Conservation (phyloP, 2,888 invertebrate species). For the Synanthedon tipuliformis region DNA sequence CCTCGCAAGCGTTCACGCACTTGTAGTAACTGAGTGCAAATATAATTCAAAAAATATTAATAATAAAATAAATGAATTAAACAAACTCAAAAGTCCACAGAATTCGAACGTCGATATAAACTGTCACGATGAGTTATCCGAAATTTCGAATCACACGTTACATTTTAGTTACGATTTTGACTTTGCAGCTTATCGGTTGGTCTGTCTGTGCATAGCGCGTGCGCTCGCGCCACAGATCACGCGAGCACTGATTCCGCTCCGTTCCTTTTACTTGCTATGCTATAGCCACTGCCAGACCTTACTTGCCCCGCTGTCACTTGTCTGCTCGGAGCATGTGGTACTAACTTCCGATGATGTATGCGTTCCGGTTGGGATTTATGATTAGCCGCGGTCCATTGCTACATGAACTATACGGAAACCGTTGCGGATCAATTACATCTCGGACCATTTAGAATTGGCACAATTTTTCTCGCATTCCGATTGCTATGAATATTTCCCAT, state of each 20-base stretch:
- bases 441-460: neutral
- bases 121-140: constrained; percentile 3
- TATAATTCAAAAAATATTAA: constrained; percentile 3
- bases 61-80: constrained; percentile 15
- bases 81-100: constrained; percentile 16
- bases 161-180: constrained; percentile 3
- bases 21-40: constrained; percentile 17
- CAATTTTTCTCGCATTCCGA: neutral
- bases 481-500: neutral
- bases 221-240: constrained; percentile 37
- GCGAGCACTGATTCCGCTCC: constrained; percentile 46
- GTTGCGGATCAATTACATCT: constrained; percentile 12
- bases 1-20: constrained; percentile 20
- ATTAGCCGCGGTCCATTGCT: constrained; percentile 12
- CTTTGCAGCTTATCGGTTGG: constrained; percentile 16
- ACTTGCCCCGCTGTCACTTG: constrained; percentile 29
- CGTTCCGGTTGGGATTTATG: constrained; percentile 43
- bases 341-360: constrained; percentile 53
- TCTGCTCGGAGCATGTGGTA: constrained; percentile 13
- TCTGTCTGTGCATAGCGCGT: constrained; percentile 23
- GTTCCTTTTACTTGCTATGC: constrained; percentile 51
- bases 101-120: constrained; percentile 2
- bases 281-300: constrained; percentile 28
- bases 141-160: constrained; percentile 2
- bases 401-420: constrained; percentile 18